A percentile compares a stretch with the other conserved stretches of the same genome.
phyloP scores from a whole-genome alignment of 1,140 invertebrate species.

The Drosophila ambigua region DNA sequence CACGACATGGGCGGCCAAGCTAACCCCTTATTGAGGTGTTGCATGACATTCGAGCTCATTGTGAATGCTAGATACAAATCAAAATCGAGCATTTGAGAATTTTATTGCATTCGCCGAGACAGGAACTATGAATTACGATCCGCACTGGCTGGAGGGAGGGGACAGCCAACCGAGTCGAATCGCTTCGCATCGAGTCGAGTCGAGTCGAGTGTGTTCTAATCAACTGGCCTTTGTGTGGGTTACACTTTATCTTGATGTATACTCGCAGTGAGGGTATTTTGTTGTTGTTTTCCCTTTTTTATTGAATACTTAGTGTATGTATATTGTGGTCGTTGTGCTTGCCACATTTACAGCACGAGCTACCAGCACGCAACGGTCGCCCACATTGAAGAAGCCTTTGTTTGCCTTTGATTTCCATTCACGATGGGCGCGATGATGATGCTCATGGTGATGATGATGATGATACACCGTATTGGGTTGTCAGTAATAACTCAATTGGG shows the following conservation, averaged over 20 bases:
- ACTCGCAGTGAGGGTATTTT: conserved; percentile 17
- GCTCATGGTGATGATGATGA: conserved; percentile 17
- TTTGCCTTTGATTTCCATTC: conserved; percentile 69
- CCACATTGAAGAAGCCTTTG: conserved; percentile 46
- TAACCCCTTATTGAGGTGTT: conserved; percentile 64
- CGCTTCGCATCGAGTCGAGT: neutral
- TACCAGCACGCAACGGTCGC: conserved; percentile 63
- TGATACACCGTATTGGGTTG: conserved; percentile 66
- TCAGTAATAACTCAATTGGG: conserved; percentile 75
- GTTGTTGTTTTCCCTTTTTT: conserved; percentile 24
- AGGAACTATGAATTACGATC: conserved; percentile 65
- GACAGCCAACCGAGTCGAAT: too few species aligned
- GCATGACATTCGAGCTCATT: conserved; percentile 64
- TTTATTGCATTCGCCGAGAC: conserved; percentile 52
- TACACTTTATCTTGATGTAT: conserved; percentile 16
- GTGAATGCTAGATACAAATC: conserved; percentile 60
- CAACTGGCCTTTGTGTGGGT: conserved; percentile 31
- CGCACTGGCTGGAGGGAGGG: too few species aligned
- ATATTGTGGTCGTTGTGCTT: neutral
- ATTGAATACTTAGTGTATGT: conserved; percentile 40
- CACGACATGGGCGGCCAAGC: too few species aligned
- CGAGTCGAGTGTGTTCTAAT: conserved; percentile 61
- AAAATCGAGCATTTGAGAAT: conserved; percentile 65
- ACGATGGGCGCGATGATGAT: conserved; percentile 28
- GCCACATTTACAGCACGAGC: conserved; percentile 40